Conservation (phyloP, 2,888 invertebrate species). For the Trichogramma evanescens region DNA sequence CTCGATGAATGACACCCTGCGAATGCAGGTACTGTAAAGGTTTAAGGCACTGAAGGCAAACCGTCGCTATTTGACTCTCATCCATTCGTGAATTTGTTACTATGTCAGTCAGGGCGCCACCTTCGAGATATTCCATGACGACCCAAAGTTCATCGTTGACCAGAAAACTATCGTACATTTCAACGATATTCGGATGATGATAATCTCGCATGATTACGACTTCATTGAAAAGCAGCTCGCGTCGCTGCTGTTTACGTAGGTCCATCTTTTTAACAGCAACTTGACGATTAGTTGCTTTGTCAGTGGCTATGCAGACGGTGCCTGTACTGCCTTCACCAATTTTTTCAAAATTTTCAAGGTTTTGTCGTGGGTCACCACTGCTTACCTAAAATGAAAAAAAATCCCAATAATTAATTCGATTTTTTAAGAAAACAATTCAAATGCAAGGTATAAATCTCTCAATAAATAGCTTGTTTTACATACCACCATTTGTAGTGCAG, state of each 20-base stretch:
- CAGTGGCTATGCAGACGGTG: slow-evolving; percentile 92
- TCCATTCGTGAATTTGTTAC: slow-evolving; percentile 97
- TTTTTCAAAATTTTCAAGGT: slow-evolving; percentile 87
- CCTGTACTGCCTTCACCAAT: slow-evolving; percentile 99
- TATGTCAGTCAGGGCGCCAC: slow-evolving; percentile 95
- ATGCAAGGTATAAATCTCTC: not conserved
- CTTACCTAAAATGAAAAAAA: slow-evolving; percentile 49
- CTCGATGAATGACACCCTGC: slow-evolving; percentile 94
- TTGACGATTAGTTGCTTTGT: slow-evolving; percentile 75
- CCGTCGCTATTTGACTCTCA: slow-evolving; percentile 97
- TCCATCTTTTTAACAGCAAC: slow-evolving; percentile 99
- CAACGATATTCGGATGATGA: slow-evolving; percentile 97
- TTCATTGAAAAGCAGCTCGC: slow-evolving; percentile 96
- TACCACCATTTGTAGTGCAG: slow-evolving; percentile 93
- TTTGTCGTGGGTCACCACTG: slow-evolving; percentile 88
- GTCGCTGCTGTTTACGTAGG: slow-evolving; percentile 87
- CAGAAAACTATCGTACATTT: slow-evolving; percentile 96
- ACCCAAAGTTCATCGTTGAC: slow-evolving; percentile 99
- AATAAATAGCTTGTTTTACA: slow-evolving; percentile 20
- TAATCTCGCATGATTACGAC: slow-evolving; percentile 98
- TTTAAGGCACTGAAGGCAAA: slow-evolving; percentile 80
- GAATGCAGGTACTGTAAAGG: slow-evolving; percentile 94
- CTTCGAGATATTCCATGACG: slow-evolving; percentile 98
- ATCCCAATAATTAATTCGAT: too few relatives aligned
- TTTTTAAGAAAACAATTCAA: too few relatives aligned